A percentile compares a stretch with the other conserved stretches of the same genome.
Evolutionary conservation across 2,113 vertebrate species (phyloP).

Genomic region (Cinclus cinclus): DNA sequence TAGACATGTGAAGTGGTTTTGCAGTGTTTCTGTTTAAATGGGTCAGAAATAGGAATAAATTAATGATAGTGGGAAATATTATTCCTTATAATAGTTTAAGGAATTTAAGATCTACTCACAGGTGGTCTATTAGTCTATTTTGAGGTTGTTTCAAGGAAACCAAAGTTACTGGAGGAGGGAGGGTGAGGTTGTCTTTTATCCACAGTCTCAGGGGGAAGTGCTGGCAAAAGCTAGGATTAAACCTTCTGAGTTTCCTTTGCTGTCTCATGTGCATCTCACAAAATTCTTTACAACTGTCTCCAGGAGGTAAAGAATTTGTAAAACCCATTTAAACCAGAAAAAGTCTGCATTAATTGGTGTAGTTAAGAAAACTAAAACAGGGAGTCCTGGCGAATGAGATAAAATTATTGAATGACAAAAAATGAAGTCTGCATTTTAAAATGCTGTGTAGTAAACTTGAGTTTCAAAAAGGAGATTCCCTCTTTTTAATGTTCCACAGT

Average conservation of each 20-base stretch:
- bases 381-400: neutral
- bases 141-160: neutral
- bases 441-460: neutral
- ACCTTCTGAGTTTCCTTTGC: neutral
- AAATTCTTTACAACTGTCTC: neutral
- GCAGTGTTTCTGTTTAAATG: neutral
- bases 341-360: neutral
- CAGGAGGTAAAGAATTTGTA: neutral
- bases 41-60: neutral
- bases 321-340: neutral
- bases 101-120: neutral
- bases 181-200: neutral
- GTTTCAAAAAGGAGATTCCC: neutral
- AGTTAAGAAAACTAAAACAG: neutral
- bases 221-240: neutral
- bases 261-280: neutral
- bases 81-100: neutral
- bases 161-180: neutral
- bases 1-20: neutral
- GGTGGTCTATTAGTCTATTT: neutral
- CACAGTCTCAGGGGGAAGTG: neutral
- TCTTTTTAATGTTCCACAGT: neutral
- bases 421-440: neutral
- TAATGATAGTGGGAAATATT: neutral
- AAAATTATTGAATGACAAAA: neutral